Base-by-base conservation (phyloP, 2,113 vertebrate genomes). In the Poicephalus gulielmi region DNA sequence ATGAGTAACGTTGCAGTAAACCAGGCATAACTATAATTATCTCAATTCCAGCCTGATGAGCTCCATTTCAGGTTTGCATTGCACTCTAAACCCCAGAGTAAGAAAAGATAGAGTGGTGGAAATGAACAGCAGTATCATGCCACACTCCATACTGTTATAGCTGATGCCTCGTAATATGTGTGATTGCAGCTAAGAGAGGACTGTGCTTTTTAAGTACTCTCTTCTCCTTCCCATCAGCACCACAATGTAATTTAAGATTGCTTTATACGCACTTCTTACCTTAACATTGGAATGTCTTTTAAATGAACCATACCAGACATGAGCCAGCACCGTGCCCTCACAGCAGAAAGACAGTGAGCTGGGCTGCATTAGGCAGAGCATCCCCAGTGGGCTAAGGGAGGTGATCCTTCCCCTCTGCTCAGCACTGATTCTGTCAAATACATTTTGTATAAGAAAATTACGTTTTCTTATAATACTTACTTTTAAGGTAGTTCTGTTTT, bases 161-260 rank as follows among this genome's bases (percentile, higher is more conserved):
- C 30, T 19, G 47, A 47, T 22, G 27, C 19, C 41, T 43, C 28
- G 43, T 1, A 50, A 20, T 1, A 25, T 0, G 5, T 3, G 39
- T 6, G 83, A 68, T 23, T 60, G 44, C 35, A 31, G 49, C 57
- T 49, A 31, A 30, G 24, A 59, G 50, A 63, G 17, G 6, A 22
- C 43, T 41, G 6, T 3, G 33, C 33, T 31, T 79, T 64, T 30
- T 30, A 59, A 41, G 64, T 11, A 57, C 52, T 47, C 53, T 37
- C 7, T 62, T n/a, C 52, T 87, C 68, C 35, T 88, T 80, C 66
- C 46, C 46, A 46, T 33, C 75, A 85, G 43, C 35, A 52, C 17
- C 37, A 66, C 64, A 37, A 9, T n/a, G 75, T 33, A 73, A 81
- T 63, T 81, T 52, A 77, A 41, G 64, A 43, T 13, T 30, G 57